phyloP scores from a whole-genome alignment of 23 tunicate species.

The Halocynthia aurantium region DNA sequence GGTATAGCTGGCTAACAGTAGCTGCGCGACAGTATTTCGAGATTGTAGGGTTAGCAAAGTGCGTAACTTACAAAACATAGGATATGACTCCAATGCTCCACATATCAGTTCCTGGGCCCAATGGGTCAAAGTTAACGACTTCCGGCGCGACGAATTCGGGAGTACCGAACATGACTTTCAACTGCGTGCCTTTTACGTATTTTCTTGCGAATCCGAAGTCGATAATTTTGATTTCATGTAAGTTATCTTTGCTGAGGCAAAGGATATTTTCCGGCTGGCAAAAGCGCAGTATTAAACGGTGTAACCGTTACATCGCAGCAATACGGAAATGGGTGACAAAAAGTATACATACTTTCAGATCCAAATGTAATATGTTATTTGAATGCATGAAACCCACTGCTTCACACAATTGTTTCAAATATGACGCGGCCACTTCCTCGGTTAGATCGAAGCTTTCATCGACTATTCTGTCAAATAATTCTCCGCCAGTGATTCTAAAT shows the following conservation, averaged over 20 bases:
- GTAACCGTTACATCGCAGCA: not conserved
- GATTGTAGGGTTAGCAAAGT: not conserved
- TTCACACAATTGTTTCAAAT: conserved; percentile 69
- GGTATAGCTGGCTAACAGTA: not conserved
- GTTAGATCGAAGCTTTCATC: conserved; percentile 73
- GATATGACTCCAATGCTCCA: conserved; percentile 99
- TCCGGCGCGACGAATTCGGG: conserved; percentile 99
- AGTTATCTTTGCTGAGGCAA: conserved; percentile 47
- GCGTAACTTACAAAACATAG: conserved; percentile 70
- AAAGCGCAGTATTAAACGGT: not conserved
- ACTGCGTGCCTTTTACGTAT: conserved; percentile 50
- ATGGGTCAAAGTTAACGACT: conserved; percentile 89
- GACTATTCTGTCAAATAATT: conserved; percentile 74
- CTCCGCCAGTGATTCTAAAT: conserved; percentile 94
- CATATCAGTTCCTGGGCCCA: conserved; percentile 93
- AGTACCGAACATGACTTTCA: conserved; percentile 94
- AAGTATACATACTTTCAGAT: conserved; percentile 57
- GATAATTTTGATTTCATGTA: conserved; percentile 70
- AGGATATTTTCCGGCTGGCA: conserved; percentile 89
- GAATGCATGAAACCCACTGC: conserved; percentile 74
- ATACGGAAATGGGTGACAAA: not conserved
- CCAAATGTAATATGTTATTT: conserved; percentile 64
- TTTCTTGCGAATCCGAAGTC: conserved; percentile 86
- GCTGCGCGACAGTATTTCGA: not conserved
- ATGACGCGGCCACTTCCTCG: conserved; percentile 56